Evolutionary conservation across 2,797 vertebrate genomes (phyloP).

Genomic region (Enoplosus armatus): DNA sequence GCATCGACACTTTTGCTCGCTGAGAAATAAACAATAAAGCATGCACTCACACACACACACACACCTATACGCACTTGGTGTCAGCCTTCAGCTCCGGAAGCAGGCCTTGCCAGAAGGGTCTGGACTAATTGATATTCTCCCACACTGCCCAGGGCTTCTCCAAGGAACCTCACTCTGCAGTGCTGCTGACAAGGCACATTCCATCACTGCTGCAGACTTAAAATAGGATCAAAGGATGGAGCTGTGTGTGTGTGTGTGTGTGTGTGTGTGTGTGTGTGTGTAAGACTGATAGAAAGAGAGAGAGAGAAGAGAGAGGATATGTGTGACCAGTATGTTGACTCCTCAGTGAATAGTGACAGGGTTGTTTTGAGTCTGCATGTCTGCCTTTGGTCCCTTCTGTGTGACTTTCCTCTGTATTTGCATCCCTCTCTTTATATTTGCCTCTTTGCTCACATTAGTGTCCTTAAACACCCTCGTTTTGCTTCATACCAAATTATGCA

Average conservation of each 20-base stretch:
- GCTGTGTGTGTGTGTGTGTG: slow-evolving; percentile 42
- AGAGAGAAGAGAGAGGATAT: slow-evolving; percentile 23
- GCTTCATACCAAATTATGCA: slow-evolving; percentile 8
- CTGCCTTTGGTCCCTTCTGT: not conserved
- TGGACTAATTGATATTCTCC: slow-evolving; percentile 85
- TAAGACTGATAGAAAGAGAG: slow-evolving; percentile 6
- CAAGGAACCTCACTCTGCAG: slow-evolving; percentile 78
- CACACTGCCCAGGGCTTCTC: slow-evolving; percentile 80
- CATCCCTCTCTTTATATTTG: slow-evolving; percentile 9
- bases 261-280: slow-evolving; percentile 25
- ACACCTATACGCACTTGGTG: slow-evolving; percentile 6
- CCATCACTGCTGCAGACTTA: slow-evolving; percentile 80
- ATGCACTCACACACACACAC: slow-evolving; percentile 9
- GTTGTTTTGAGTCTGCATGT: slow-evolving; percentile 22
- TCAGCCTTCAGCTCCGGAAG: slow-evolving; percentile 54
- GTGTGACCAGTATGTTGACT: slow-evolving; percentile 56
- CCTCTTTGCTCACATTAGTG: slow-evolving; percentile 7
- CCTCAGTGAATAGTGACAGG: slow-evolving; percentile 39
- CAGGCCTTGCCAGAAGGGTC: slow-evolving; percentile 55
- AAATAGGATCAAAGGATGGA: slow-evolving; percentile 81
- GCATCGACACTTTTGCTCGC: not conserved
- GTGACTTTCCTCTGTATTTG: not conserved
- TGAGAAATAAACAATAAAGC: not conserved
- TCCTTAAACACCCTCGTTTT: slow-evolving; percentile 12
- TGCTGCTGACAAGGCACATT: slow-evolving; percentile 84